phyloP scores from a whole-genome alignment of 1,140 invertebrate genomes.

The Hyposmocoma kahamanoa region DNA sequence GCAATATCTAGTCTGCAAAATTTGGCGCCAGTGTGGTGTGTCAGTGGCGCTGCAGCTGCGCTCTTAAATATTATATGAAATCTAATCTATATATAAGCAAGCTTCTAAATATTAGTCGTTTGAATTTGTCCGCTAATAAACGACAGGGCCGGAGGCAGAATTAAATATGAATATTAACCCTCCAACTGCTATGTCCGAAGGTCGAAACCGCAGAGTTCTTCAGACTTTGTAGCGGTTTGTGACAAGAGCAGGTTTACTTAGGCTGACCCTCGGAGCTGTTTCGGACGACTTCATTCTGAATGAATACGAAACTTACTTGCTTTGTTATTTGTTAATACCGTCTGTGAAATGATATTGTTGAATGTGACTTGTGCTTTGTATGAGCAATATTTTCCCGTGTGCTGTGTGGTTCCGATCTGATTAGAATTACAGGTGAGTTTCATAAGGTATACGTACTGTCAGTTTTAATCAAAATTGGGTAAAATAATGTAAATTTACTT shows the following conservation, averaged over 20 bases:
- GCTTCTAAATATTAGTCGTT: conserved; percentile 41
- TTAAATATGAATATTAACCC: conserved; percentile 69
- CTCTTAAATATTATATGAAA: too few relatives aligned
- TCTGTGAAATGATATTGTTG: conserved; percentile 51
- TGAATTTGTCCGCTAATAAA: conserved; percentile 40
- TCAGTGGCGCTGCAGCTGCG: too few relatives aligned
- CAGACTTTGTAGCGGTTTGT: conserved; percentile 39
- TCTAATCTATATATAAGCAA: too few relatives aligned
- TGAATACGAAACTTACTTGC: conserved; percentile 56
- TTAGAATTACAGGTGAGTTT: neutral
- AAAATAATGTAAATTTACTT: too few relatives aligned
- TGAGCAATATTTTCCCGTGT: neutral
- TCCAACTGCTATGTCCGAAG: conserved; percentile 44
- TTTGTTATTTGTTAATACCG: conserved; percentile 56
- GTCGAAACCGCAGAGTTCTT: conserved; percentile 44
- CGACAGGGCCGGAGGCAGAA: conserved; percentile 38
- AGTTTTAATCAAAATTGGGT: too few relatives aligned
- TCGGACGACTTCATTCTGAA: conserved; percentile 32
- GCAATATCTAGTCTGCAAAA: too few relatives aligned
- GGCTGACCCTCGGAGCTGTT: conserved; percentile 42
- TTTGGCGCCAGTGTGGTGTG: too few relatives aligned
- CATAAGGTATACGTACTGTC: too few relatives aligned
- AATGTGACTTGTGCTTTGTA: conserved; percentile 13
- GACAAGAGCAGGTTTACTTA: conserved; percentile 55
- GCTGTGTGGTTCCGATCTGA: neutral